phyloP scores from a whole-genome alignment of 1,140 invertebrate species.

The Megalopta genalis region DNA sequence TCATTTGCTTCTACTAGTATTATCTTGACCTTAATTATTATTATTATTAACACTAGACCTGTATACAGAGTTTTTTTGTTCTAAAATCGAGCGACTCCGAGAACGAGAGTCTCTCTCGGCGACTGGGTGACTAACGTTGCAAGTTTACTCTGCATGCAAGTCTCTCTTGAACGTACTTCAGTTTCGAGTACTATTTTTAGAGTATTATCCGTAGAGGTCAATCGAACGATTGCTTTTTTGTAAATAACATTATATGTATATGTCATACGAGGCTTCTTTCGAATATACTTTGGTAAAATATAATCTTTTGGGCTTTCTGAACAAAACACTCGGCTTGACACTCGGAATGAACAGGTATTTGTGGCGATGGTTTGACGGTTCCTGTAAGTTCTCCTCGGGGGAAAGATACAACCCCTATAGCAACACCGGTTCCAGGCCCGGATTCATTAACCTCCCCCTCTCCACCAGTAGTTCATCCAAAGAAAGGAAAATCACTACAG shows the following conservation, averaged over 20 bases:
- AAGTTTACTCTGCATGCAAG: neutral
- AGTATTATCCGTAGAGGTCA: constrained; percentile 2
- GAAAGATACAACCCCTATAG: constrained; percentile 70
- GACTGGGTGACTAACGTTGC: too few species aligned
- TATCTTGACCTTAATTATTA: neutral
- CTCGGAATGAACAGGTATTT: constrained; percentile 72
- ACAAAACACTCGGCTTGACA: constrained; percentile 62
- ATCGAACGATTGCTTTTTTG: constrained; percentile 2
- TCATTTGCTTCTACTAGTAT: neutral
- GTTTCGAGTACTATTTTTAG: constrained; percentile 1
- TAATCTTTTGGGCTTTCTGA: constrained; percentile 29
- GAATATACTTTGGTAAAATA: neutral
- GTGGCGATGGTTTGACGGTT: constrained; percentile 78
- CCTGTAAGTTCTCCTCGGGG: constrained; percentile 76
- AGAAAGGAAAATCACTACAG: constrained; percentile 80
- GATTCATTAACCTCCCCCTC: constrained; percentile 76
- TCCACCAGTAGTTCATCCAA: constrained; percentile 71
- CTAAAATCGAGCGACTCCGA: neutral
- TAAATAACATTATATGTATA: constrained; percentile 14
- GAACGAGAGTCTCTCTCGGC: too few species aligned
- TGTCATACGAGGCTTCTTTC: constrained; percentile 16
- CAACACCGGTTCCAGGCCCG: constrained; percentile 74
- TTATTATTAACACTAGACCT: neutral
- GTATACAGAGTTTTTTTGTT: constrained; percentile 9
- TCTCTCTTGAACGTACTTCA: constrained; percentile 18